Evolutionary conservation across 1,140 invertebrate genomes (phyloP), one percentile per base, ranked within the genome.

Genomic region (Pygmarrhopalites habei): DNA sequence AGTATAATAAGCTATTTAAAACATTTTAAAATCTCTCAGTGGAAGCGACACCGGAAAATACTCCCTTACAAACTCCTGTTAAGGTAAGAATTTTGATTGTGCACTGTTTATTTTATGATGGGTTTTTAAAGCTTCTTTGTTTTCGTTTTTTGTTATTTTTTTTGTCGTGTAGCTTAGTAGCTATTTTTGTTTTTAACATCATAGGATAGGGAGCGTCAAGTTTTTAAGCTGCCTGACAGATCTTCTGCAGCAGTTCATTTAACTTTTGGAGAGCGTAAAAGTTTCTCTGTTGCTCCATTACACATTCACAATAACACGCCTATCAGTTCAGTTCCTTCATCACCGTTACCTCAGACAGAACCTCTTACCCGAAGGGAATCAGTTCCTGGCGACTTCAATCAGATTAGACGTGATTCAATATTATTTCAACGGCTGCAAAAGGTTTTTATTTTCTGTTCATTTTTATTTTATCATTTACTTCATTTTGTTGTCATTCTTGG

Each of bases 1-100:
- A n/a, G n/a, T n/a, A n/a, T n/a, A n/a, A n/a, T n/a, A n/a, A n/a
- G n/a, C n/a, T n/a, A n/a, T n/a, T n/a, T n/a, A n/a, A n/a, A n/a
- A n/a, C n/a, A n/a, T n/a, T n/a, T n/a, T n/a, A n/a, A n/a, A n/a
- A n/a, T n/a, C n/a, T n/a, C n/a, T n/a, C n/a, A 35, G 83, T 90
- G 29, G 89, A 91, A 79, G 89, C 89, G 5, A 91, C 89, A 10
- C 89, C 89, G 2, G 89, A 91, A 79, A 90, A 88, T 28, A 92
- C 89, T 29, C 88, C 89, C 1, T 52, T 68, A 51, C 55, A 66
- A 41, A 72, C 71, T 15, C 72, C 72, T n/a, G 81, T 90, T 0
- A 88, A 88, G 73, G 86, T 81, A 71, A 51, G 57, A 64, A 76
- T 58, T 73, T 73, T 52, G 56, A n/a, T 30, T 7, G 2, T 5